These are phyloP conservation scores for Melanaphis sacchari DNA, from an alignment of 1,140 invertebrate species.

Conservation along the genomic window DNA sequence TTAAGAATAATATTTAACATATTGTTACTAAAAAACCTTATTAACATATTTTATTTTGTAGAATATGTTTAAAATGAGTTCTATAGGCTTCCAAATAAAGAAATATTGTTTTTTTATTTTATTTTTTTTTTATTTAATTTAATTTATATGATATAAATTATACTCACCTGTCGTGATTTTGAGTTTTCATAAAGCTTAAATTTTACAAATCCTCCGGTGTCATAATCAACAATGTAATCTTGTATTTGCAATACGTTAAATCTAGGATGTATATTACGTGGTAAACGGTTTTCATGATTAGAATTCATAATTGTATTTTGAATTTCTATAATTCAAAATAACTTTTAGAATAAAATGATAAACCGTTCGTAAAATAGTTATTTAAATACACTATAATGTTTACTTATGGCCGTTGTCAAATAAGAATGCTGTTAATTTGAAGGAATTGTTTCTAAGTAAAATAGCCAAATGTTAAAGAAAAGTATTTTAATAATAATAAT, in stretches of 20 bases:
- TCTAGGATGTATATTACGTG: background rate
- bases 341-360: background rate
- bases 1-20: background rate
- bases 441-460: background rate
- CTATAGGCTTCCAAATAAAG: background rate
- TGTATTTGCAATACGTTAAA: background rate
- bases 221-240: background rate
- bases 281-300: background rate
- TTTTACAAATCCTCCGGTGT: background rate
- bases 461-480: background rate
- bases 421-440: background rate
- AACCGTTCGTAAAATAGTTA: background rate
- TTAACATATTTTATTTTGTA: too few species aligned
- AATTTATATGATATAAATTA: too few species aligned
- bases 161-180: conserved; percentile 6
- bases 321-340: background rate
- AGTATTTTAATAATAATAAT: background rate
- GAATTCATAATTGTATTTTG: background rate
- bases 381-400: background rate
- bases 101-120: background rate
- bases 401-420: background rate
- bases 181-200: conserved; percentile 31
- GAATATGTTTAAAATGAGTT: background rate
- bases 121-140: background rate
- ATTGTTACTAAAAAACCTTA: background rate